phyloP scores from a whole-genome alignment of 2,797 vertebrate species.

The Siniperca undulata region DNA sequence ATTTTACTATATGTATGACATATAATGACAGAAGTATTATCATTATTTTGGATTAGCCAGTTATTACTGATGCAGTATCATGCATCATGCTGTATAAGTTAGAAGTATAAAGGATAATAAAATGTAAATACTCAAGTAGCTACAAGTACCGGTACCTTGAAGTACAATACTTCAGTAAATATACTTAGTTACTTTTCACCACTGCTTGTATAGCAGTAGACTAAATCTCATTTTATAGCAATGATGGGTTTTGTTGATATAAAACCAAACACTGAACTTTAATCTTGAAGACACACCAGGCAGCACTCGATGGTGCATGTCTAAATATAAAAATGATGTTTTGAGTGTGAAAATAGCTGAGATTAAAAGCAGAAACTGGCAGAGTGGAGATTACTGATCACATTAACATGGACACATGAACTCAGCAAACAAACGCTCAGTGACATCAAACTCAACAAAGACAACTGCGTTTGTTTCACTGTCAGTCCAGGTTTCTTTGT shows the following conservation, averaged over 20 bases:
- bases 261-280: background rate
- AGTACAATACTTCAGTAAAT: background rate
- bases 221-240: background rate
- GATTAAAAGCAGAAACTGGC: background rate
- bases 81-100: background rate
- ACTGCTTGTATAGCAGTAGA: no score
- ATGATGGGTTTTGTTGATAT: background rate
- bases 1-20: no score
- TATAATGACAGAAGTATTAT: no score
- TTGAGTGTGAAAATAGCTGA: background rate
- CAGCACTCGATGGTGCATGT: background rate
- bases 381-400: background rate
- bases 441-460: background rate
- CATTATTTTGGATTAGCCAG: background rate
- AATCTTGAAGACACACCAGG: background rate
- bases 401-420: background rate
- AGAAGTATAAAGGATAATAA: background rate
- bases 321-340: background rate
- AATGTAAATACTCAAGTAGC: background rate
- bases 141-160: background rate
- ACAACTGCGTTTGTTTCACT: background rate
- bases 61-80: background rate
- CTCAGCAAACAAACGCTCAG: background rate
- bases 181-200: background rate
- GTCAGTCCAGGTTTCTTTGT: background rate